These are phyloP conservation scores for Cinclus mexicanus DNA, from an alignment of 2,113 vertebrate genomes.

Conservation along the genomic window DNA sequence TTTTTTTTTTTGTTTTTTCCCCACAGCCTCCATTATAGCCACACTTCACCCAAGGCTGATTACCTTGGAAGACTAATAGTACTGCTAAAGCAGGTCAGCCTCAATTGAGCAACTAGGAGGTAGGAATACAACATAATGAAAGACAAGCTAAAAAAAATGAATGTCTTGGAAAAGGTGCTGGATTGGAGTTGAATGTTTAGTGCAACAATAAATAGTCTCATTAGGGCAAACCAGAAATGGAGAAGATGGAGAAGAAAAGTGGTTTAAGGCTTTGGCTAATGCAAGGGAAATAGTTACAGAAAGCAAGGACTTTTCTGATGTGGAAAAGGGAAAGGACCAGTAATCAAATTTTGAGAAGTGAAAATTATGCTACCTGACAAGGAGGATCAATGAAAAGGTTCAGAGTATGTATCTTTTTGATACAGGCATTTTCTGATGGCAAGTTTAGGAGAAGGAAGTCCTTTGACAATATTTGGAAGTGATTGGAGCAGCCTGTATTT, in stretches of 20 bases:
- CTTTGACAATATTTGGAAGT: background rate
- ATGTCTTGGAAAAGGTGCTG: background rate
- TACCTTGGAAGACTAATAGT: background rate
- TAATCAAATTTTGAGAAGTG: background rate
- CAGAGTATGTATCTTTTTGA: background rate
- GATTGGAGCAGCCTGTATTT: background rate
- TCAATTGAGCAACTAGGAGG: background rate
- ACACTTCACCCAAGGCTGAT: background rate
- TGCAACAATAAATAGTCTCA: background rate
- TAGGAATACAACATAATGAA: background rate
- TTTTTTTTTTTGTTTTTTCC: background rate
- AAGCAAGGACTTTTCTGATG: background rate
- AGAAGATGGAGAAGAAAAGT: background rate
- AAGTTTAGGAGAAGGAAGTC: background rate
- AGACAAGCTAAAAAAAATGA: background rate
- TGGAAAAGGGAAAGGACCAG: background rate
- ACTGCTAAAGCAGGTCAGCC: background rate
- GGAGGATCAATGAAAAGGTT: background rate
- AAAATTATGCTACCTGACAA: background rate
- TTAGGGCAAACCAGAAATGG: background rate
- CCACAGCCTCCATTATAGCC: background rate
- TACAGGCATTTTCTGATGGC: background rate
- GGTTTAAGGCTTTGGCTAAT: background rate
- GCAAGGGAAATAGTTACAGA: background rate
- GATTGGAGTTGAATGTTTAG: background rate